Evolutionary conservation across 2,113 vertebrate genomes (phyloP).

Genomic region (Mus pahari): DNA sequence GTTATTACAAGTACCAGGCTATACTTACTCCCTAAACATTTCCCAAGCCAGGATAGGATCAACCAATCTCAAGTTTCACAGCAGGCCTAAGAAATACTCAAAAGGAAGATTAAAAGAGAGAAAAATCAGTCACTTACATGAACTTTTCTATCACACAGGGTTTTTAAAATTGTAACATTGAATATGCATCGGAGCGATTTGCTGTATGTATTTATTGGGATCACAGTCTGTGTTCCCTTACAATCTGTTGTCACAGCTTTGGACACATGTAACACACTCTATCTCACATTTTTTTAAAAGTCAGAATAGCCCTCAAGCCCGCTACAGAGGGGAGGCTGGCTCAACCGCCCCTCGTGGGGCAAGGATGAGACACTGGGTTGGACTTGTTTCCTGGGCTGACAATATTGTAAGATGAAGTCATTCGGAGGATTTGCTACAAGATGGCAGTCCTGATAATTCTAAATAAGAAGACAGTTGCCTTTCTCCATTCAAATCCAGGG

Average conservation of each 20-base stretch:
- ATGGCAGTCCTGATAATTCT: not conserved
- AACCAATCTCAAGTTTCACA: not conserved
- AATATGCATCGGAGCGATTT: slow-evolving; percentile 20
- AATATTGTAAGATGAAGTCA: not conserved
- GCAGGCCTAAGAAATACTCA: not conserved
- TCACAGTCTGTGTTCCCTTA: not conserved
- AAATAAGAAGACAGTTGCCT: not conserved
- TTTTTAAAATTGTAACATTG: not conserved
- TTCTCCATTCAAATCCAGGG: not conserved
- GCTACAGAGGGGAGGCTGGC: not conserved
- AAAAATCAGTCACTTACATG: not conserved
- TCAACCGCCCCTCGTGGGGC: not conserved
- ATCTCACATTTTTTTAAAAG: not conserved
- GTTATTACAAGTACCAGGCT: not conserved
- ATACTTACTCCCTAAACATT: not conserved
- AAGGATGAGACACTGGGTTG: not conserved
- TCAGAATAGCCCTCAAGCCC: not conserved
- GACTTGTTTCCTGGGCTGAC: not conserved
- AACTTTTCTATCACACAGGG: not conserved
- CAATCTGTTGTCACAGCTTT: slow-evolving; percentile 6
- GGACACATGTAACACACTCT: not conserved
- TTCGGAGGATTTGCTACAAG: not conserved
- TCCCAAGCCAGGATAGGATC: not conserved
- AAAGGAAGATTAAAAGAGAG: not conserved
- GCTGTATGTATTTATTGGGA: not conserved